Conservation (phyloP, 1,140 invertebrate genomes). For the Drosophila simulans region DNA sequence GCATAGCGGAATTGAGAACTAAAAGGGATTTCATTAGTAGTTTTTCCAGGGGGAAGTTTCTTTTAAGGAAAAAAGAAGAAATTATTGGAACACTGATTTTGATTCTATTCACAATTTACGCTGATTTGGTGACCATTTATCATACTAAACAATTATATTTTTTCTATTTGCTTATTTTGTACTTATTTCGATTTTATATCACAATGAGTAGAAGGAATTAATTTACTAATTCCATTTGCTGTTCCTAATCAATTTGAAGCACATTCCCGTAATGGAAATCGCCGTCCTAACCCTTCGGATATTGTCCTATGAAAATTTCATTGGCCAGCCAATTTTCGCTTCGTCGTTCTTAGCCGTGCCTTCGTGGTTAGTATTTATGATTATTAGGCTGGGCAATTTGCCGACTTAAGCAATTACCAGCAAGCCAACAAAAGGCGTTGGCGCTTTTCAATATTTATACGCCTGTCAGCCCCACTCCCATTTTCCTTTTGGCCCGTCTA, state of each 20-base stretch:
- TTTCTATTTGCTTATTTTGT: too few species aligned
- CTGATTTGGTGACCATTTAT: background rate
- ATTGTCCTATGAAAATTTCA: background rate
- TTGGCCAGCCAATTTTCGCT: conserved; percentile 17
- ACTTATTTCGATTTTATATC: background rate
- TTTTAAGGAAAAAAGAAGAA: background rate
- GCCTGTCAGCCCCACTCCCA: conserved; percentile 18
- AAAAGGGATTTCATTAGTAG: conserved; percentile 13
- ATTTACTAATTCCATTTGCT: background rate
- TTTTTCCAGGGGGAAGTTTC: background rate
- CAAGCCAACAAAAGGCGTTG: conserved; percentile 50
- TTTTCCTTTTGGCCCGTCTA: conserved; percentile 17
- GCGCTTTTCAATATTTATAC: conserved; percentile 67
- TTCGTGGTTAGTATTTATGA: conserved; percentile 46
- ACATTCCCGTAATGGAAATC: background rate
- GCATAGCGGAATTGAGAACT: conserved; percentile 1
- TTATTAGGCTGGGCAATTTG: conserved; percentile 63
- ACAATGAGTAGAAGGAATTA: too few species aligned
- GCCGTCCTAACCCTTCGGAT: background rate
- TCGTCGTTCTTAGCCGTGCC: background rate
- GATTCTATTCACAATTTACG: background rate
- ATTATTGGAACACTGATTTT: background rate
- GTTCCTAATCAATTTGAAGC: conserved; percentile 2
- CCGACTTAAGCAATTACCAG: conserved; percentile 66
- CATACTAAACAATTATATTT: too few species aligned